Evolutionary conservation across 2,888 invertebrate genomes (phyloP), one percentile per base, ranked within the genome.

Genomic region (Caradrina kadenii): DNA sequence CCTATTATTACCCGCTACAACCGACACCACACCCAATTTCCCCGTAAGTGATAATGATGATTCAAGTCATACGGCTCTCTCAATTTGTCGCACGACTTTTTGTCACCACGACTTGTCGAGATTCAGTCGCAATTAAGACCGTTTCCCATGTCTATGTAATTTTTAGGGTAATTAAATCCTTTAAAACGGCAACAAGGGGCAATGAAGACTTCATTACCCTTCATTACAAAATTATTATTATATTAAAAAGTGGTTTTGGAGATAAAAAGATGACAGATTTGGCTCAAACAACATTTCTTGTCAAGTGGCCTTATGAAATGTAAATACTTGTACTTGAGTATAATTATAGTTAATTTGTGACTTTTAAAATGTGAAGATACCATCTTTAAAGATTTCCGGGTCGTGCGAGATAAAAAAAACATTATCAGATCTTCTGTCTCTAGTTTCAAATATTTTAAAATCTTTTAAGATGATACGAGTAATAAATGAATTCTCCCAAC

Each of bases 1-100:
- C 53, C 67, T 63, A 22, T 59, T 26, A 48, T 19, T 66, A 69
- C 63, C 61, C 81, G 83, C 79, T 76, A 63, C 59, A 69, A 83
- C 55, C 63, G 17, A 66, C 74, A 85, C 88, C 88, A 82, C 70
- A 79, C 87, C 63, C 72, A 80, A 85, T 85, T 90, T 86, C 85
- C 71, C 75, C 69, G 85, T 89, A 91, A 86, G 90, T 91, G 89
- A 89, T 89, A 90, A 92, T 91, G 89, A 88, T 83, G 81, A 83
- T 82, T 80, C 74, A 76, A 71, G 67, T 69, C 69, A 72, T 73
- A 69, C 82, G 59, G 54, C 77, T 76, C 83, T 86, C 82, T 89
- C 90, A 92, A 92, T 93, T 93, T 92, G 91, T 92, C 90, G 90
- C 88, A 81, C 76, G 72, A 83, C 73, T 93, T 94, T 93, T 93